These are phyloP conservation scores for Stylophora pistillata DNA, from an alignment of 64 coral and sea anemone genomes.

Conservation along the genomic window DNA sequence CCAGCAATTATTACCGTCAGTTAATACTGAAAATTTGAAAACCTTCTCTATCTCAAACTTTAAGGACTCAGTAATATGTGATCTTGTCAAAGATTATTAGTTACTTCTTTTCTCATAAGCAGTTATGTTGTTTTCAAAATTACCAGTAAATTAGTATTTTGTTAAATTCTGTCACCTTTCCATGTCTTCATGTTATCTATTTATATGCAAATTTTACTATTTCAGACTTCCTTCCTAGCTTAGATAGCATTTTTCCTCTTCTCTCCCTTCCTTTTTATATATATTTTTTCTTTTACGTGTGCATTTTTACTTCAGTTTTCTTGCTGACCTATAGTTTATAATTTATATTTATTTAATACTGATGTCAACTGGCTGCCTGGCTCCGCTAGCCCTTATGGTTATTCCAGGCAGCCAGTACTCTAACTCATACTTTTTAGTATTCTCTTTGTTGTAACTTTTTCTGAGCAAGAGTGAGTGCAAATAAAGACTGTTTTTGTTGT, in stretches of 20 bases:
- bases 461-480: neutral
- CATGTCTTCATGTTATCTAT: neutral
- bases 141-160: neutral
- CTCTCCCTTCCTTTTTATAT: neutral
- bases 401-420: conserved; percentile 8
- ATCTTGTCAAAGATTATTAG: conserved; percentile 4
- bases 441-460: neutral
- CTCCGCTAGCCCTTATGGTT: too few relatives aligned
- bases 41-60: neutral
- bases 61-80: neutral
- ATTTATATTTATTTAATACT: too few relatives aligned
- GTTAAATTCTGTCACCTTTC: neutral
- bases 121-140: conserved; percentile 4
- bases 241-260: neutral
- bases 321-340: neutral
- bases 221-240: conserved; percentile 2
- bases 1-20: too few relatives aligned
- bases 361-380: too few relatives aligned
- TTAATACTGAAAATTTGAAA: conserved; percentile 6
- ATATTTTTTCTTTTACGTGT: neutral
- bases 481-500: too few relatives aligned
- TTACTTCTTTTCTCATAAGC: conserved; percentile 8
- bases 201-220: neutral
- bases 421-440: neutral
- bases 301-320: neutral